Evolutionary conservation across 1,140 invertebrate species (phyloP), one percentile per base, ranked within the genome.

Genomic region (Drosophila neocordata): DNA sequence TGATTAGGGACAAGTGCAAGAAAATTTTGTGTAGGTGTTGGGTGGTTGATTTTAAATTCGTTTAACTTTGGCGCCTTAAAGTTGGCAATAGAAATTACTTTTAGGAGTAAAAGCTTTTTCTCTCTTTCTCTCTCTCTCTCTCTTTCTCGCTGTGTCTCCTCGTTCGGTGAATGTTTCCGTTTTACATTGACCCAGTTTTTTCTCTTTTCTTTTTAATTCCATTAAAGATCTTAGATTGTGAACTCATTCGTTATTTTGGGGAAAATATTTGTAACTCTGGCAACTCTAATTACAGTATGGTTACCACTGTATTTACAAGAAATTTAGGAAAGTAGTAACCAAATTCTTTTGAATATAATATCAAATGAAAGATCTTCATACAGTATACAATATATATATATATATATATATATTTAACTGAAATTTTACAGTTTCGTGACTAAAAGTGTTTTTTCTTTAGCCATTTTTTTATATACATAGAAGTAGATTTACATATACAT

Each of bases 1-100:
- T 85, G 82, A 82, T 85, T 85, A 85, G 82, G 82, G 78, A 82
- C 82, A 72, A 82, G 78, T 75, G 74, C 71, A 78, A 64, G 68
- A 57, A 77, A 87, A 75, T 72, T 60, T 87, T 57, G 53, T 38
- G 41, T 24, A 37, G 37, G 13, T 9, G 27, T 15, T 11, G 11
- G 13, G 18, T 18, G 22, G 22, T 24, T 2, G 4, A 8, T 44
- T 60, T 11, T 22, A 13, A 44, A 41, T 44, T 27, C 13, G n/a
- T 27, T 41, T 60, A 6, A n/a, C 15, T 18, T 56, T 13, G 37
- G 48, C 59, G 64, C 27, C 52, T 8, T 20, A 73, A 70, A 72
- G 24, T 56, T 65, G 62, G 56, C 44, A 72, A 71, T n/a, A 15
- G 35, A 48, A 48, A 20, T 48, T 48, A 48, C 41, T 48, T 48